phyloP scores from a whole-genome alignment of 2,888 invertebrate species.

The Alviniconcha strummeri region DNA sequence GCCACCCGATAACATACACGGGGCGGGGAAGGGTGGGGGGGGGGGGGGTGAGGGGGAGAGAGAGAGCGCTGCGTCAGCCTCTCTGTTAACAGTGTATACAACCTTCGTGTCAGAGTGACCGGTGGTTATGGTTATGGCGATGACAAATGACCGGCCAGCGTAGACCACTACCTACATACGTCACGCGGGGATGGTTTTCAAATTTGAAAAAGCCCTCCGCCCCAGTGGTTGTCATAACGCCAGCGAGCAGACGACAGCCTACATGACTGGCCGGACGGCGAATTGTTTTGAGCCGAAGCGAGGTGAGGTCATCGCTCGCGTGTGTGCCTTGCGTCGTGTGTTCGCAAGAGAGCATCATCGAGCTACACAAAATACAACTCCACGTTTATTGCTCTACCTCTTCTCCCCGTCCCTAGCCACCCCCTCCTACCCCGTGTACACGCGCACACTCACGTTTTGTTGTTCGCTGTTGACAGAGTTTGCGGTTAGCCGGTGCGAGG shows the following conservation, averaged over 20 bases:
- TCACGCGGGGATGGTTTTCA: slow-evolving; percentile 24
- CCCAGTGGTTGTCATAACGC: neutral
- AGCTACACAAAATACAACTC: neutral
- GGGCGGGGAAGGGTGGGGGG: neutral
- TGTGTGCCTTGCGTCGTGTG: neutral
- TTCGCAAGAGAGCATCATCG: slow-evolving; percentile 4
- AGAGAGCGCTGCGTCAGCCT: neutral
- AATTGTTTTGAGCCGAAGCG: neutral
- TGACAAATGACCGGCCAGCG: slow-evolving; percentile 18
- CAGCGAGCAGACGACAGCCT: neutral
- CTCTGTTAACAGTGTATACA: neutral
- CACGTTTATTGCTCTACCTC: neutral
- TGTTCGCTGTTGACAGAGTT: slow-evolving; percentile 26
- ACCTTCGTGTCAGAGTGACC: slow-evolving; percentile 23
- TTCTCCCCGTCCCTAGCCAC: neutral
- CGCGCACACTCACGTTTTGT: slow-evolving; percentile 28
- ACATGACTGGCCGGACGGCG: no score
- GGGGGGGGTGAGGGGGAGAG: neutral
- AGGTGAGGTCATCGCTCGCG: slow-evolving; percentile 6
- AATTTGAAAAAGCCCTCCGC: slow-evolving; percentile 27
- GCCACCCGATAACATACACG: no score
- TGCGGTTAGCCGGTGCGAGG: slow-evolving; percentile 40
- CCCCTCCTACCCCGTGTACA: neutral
- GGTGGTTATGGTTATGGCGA: neutral
- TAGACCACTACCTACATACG: slow-evolving; percentile 24